These are phyloP conservation scores for Trichomycterus rosablanca DNA, from an alignment of 2,113 vertebrate genomes.

Conservation along the genomic window DNA sequence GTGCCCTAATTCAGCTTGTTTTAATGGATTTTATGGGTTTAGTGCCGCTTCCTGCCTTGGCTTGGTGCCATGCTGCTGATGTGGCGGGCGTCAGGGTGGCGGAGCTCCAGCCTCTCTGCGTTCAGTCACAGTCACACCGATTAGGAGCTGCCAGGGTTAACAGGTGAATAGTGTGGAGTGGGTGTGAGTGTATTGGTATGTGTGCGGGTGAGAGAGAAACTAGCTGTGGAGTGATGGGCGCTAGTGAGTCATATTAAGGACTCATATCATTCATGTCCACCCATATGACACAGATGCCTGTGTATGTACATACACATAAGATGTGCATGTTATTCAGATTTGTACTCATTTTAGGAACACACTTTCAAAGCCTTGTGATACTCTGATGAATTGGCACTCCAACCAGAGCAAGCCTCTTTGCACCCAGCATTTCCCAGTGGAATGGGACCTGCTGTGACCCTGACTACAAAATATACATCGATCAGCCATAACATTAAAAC, in stretches of 20 bases:
- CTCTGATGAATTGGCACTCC: too few species aligned
- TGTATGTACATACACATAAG: background rate
- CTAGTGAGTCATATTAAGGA: slow-evolving; percentile 8
- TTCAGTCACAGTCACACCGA: slow-evolving; percentile 31
- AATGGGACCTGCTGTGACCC: too few species aligned
- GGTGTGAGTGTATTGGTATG: slow-evolving; percentile 3
- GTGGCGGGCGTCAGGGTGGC: slow-evolving; percentile 9
- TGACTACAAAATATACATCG: too few species aligned
- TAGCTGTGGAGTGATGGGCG: slow-evolving; percentile 15
- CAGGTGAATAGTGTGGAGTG: slow-evolving; percentile 26
- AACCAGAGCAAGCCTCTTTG: too few species aligned
- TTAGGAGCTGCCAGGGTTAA: slow-evolving; percentile 33
- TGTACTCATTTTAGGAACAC: too few species aligned
- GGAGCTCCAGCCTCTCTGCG: slow-evolving; percentile 27
- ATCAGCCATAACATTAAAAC: too few species aligned
- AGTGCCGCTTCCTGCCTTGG: slow-evolving; percentile 17
- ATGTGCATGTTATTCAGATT: too few species aligned
- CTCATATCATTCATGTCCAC: slow-evolving; percentile 9
- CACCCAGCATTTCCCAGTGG: too few species aligned
- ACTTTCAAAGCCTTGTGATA: too few species aligned
- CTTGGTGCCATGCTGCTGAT: slow-evolving; percentile 5
- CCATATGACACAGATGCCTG: background rate
- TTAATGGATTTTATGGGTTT: slow-evolving; percentile 11
- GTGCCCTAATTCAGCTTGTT: background rate
- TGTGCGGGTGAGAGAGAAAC: slow-evolving; percentile 18